Conservation (phyloP, 2,113 vertebrate genomes). For the Oreochromis aureus region DNA sequence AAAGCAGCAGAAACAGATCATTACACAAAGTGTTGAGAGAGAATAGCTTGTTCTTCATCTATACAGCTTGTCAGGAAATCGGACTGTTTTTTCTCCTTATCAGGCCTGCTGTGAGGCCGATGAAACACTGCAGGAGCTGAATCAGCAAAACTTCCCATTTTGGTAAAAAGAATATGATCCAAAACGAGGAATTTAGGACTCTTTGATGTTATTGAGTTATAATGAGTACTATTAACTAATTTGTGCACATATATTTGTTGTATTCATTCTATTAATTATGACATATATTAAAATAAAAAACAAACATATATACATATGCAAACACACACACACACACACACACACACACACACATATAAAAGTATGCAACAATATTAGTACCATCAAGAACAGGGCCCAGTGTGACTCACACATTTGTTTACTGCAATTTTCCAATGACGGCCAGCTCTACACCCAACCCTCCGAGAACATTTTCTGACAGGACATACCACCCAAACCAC, state of each 20-base stretch:
- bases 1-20: neutral
- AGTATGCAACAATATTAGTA: neutral
- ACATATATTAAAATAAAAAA: neutral
- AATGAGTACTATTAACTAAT: neutral
- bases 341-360: fast-evolving
- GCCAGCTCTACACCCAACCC: constrained; percentile 1
- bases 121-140: neutral
- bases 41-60: neutral
- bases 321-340: neutral
- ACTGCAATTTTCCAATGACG: neutral
- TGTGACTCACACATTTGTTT: constrained; percentile 3
- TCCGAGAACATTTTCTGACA: constrained; percentile 19
- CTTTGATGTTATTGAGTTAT: neutral
- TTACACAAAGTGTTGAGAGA: neutral
- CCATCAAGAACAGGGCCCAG: neutral
- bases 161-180: neutral
- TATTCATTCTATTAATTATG: neutral
- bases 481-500: constrained; percentile 32
- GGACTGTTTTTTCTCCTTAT: neutral
- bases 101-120: neutral
- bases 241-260: neutral
- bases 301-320: neutral
- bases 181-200: neutral
- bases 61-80: neutral
- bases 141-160: neutral